A percentile compares a stretch with the other conserved stretches of the same genome.
Evolutionary conservation across 2,113 vertebrate genomes (phyloP).

Genomic region (Malurus melanocephalus): DNA sequence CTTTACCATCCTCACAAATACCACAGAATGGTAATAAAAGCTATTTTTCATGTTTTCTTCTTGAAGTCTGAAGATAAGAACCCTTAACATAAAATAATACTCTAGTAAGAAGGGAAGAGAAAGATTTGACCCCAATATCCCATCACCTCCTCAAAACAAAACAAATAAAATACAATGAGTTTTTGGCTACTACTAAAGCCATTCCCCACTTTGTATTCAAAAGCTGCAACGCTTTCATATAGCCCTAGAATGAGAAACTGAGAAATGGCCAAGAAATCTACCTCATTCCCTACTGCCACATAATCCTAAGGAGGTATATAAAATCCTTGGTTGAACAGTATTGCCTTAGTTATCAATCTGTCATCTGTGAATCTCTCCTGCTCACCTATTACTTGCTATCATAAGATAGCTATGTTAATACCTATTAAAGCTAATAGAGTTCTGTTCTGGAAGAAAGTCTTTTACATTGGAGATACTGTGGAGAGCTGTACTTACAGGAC

Average conservation of each 20-base stretch:
- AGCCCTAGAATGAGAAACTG: background rate
- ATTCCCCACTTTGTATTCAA: constrained; percentile 1
- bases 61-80: constrained; percentile 6
- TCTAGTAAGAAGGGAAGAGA: background rate
- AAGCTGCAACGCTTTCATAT: background rate
- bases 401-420: background rate
- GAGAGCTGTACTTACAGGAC: background rate
- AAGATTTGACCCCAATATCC: background rate
- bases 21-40: background rate
- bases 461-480: background rate
- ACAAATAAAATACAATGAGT: background rate
- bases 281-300: background rate
- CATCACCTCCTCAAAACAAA: constrained; percentile 4
- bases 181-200: background rate
- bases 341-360: background rate
- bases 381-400: background rate
- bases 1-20: constrained; percentile 19
- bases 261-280: background rate
- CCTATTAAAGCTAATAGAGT: background rate
- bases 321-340: background rate
- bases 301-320: background rate
- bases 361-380: background rate
- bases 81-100: background rate
- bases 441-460: background rate
- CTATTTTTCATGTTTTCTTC: background rate